Base-by-base conservation (phyloP, 2,113 vertebrate genomes). In the Entelurus aequoreus region DNA sequence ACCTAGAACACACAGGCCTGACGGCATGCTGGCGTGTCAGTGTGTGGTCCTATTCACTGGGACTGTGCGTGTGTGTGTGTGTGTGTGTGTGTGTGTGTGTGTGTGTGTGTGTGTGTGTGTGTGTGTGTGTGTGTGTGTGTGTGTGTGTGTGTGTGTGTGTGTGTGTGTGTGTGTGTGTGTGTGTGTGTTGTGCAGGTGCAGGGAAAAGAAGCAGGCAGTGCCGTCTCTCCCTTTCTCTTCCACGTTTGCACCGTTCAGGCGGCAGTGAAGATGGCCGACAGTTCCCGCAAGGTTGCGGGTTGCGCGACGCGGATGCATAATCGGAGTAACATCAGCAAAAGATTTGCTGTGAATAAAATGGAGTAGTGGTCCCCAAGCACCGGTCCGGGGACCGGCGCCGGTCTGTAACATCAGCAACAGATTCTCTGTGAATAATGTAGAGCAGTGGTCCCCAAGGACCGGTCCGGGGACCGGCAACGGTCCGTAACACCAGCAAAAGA, bases 41-140 rank as follows among this genome's bases (percentile, higher is more conserved):
- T 96, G 94, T 96, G 94, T 97, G 94, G 94, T 94, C 95, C 81
- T 90, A 93, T 94, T 94, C 92, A 93, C 82, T 90, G 89, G 91
- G 89, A 52, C 50, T 14, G 51, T 10, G 62, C 19, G 66, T 12
- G 65, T 21, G 60, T 51, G 75, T 21, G 68, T 9, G 68, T 10
- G 69, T 1, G 69, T 1, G 64, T 4, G 71, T 12, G 66, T 35
- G 57, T 9, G 49, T 5, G 54, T 3, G 47, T 4, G n/a, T 2
- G 47, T 9, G 63, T 14, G 53, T 5, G 35, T 6, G 40, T 19
- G 19, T 19, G 19, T 19, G 19, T 19, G 19, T 19, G 19, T 19
- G 19, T 19, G 19, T n/a, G 51, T 10, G 62, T 28, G 66, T 11
- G 65, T 21, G 60, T 51, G 75, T 21, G 68, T 9, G 68, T 10